Conservation (phyloP, 2,113 vertebrate species). For the Rutilus rutilus region DNA sequence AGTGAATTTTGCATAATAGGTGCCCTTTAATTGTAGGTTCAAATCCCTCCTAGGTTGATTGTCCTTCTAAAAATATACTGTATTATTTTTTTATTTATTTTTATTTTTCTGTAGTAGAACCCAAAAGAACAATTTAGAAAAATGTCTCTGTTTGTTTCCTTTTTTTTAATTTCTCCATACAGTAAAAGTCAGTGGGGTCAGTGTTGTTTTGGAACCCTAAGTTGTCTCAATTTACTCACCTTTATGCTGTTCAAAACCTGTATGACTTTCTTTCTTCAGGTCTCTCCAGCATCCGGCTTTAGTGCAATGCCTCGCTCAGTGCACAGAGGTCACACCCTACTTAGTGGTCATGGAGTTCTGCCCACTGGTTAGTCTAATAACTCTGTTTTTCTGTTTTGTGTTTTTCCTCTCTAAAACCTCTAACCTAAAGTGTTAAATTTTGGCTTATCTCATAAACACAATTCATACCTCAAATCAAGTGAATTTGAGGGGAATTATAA, state of each 20-base stretch:
- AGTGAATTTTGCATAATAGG: no score
- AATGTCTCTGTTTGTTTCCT: no score
- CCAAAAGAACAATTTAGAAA: neutral
- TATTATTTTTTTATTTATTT: neutral
- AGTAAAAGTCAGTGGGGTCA: neutral
- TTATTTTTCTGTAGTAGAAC: neutral
- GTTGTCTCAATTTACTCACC: neutral
- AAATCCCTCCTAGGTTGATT: neutral
- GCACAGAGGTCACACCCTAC: constrained; percentile 90
- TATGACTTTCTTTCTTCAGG: constrained; percentile 64
- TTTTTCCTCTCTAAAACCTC: constrained; percentile 1
- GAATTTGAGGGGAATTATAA: no score
- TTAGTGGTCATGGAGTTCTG: constrained; percentile 98
- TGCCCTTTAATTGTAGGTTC: neutral
- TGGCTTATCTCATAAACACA: no score
- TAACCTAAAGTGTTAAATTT: neutral
- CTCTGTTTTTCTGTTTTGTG: neutral
- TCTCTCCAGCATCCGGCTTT: constrained; percentile 90
- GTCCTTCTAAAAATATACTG: neutral
- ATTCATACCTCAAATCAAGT: no score
- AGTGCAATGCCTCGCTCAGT: constrained; percentile 93
- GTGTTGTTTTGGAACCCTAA: neutral
- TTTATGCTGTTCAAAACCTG: neutral
- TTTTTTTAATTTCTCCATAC: no score
- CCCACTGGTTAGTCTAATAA: constrained; percentile 84